Base-by-base conservation (phyloP, 1,140 invertebrate genomes). In the Caerostris darwini region DNA sequence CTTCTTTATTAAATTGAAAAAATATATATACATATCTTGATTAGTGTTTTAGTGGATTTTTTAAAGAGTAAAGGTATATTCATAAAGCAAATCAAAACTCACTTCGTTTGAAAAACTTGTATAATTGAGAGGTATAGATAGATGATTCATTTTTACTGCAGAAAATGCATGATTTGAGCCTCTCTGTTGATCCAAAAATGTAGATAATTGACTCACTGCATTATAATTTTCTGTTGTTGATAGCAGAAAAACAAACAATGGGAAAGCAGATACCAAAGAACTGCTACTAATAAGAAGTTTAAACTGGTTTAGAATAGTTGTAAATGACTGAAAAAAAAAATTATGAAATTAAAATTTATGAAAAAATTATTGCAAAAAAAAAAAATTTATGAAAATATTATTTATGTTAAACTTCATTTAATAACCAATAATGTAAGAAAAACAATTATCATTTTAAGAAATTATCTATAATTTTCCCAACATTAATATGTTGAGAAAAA, bases 301-400 rank as follows among this genome's bases (percentile, higher is more conserved):
- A 19, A 61, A 50, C 56, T 56, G 12, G 3, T 82, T 19, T 57
- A 61, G 59, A 59, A n/a, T 17, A 57, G 10, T 7, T 1, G 82
- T 50, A 17, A 82, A 91, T 59, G 17, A 17, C 90, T 91, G 57
- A 77, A 90, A 90, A 12, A 57, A 19, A 81, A 81, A 56, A 57
- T n/a, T 34, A 34, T 34, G 34, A 34, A 34, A 34, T 34, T 34
- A 34, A 34, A 34, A 34, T 34, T 34, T 34, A 34, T 34, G 34
- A 34, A 34, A n/a, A 34, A 34, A 34, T 34, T 34, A 34, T 34
- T 34, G 34, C 34, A 34, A 34, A 34, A 34, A 34, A 34, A 34
- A 34, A 34, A 34, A 34, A 34, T 34, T 34, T 34, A 34, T 34
- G 34, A 34, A 34, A 34, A 34, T 34, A 34, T 34, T 34, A 34